phyloP scores from a whole-genome alignment of 2,888 invertebrate species.

The Micoletzkya japonica region DNA sequence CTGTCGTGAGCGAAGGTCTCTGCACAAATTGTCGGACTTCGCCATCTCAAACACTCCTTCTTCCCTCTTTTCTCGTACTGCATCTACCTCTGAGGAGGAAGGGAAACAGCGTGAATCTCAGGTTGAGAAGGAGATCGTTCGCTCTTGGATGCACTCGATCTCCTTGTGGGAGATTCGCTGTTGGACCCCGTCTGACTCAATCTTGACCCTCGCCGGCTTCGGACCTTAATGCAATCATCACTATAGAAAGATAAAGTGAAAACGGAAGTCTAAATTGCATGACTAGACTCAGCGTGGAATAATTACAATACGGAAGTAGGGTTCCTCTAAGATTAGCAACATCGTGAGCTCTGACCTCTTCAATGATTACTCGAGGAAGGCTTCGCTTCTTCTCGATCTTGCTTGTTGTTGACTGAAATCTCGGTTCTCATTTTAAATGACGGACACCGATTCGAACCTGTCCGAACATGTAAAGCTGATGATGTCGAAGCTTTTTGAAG shows the following conservation, averaged over 20 bases:
- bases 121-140: conserved; percentile 52
- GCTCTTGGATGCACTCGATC: conserved; percentile 38
- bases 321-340: not conserved
- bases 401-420: conserved; percentile 12
- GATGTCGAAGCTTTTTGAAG: conserved; percentile 47
- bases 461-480: conserved; percentile 53
- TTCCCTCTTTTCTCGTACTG: too few species aligned
- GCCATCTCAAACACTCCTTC: conserved; percentile 45
- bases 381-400: conserved; percentile 25
- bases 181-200: conserved; percentile 47
- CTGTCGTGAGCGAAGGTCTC: conserved; percentile 51
- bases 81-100: conserved; percentile 44
- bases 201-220: conserved; percentile 48
- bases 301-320: not conserved
- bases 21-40: conserved; percentile 52
- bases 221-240: conserved; percentile 31
- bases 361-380: conserved; percentile 51
- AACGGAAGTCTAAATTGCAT: not conserved
- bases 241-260: too few species aligned
- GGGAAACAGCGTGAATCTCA: conserved; percentile 46
- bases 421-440: not conserved
- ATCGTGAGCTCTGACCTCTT: conserved; percentile 37
- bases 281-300: not conserved
- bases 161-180: conserved; percentile 45
- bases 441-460: conserved; percentile 28